Percentiles rank a stretch among this genome's conserved stretches.
These are phyloP conservation scores for Orchestes rusci DNA, from an alignment of 2,888 invertebrate species.

Conservation along the genomic window DNA sequence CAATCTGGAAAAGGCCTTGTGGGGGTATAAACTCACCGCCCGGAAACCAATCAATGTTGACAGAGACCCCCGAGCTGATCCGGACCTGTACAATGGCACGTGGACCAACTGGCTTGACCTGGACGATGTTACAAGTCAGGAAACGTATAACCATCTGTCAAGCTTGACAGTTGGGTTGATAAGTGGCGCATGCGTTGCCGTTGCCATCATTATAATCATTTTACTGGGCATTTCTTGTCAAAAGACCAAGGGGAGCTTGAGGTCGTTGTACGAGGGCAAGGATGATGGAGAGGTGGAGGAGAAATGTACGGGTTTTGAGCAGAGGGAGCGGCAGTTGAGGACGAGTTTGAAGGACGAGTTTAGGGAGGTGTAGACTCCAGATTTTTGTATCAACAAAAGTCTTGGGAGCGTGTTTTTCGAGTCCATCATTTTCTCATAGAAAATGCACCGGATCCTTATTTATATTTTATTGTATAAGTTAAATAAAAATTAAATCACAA, in stretches of 20 bases:
- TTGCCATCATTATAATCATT: conserved; percentile 33
- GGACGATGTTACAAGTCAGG: conserved; percentile 35
- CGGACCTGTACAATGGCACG: conserved; percentile 47
- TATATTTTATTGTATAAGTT: too few species aligned
- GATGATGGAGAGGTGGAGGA: conserved; percentile 2
- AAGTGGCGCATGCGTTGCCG: conserved; percentile 33
- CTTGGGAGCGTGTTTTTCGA: neutral
- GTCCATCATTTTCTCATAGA: too few species aligned
- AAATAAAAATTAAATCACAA: too few species aligned
- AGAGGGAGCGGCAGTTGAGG: conserved; percentile 30
- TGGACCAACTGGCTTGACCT: conserved; percentile 57
- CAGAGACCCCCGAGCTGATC: conserved; percentile 46
- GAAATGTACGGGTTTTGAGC: conserved; percentile 28
- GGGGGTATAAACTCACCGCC: conserved; percentile 42
- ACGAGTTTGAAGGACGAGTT: conserved; percentile 30
- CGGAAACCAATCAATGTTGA: conserved; percentile 44
- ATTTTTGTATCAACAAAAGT: conserved; percentile 2
- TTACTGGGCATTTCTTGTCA: conserved; percentile 28
- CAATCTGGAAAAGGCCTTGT: conserved; percentile 44
- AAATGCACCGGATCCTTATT: too few species aligned
- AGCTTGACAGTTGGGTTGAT: conserved; percentile 37
- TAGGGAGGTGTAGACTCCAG: conserved; percentile 24
- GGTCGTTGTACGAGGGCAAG: conserved; percentile 2
- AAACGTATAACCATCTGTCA: conserved; percentile 31
- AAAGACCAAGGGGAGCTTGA: conserved; percentile 18